phyloP scores from a whole-genome alignment of 2,797 vertebrate genomes.

The Muscicapa comitata region DNA sequence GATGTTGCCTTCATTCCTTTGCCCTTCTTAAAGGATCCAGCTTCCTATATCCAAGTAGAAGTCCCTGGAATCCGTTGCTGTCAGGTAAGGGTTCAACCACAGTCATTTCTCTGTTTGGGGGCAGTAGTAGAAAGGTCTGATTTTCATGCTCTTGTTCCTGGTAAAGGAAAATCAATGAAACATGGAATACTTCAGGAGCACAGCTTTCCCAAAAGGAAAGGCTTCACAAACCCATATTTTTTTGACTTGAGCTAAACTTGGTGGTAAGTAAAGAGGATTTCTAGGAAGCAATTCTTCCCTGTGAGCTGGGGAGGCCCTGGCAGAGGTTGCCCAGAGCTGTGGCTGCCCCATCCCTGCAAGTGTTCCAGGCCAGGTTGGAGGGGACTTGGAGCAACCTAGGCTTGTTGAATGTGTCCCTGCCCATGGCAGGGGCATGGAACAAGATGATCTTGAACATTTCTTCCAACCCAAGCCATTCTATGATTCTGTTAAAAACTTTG shows the following conservation, averaged over 20 bases:
- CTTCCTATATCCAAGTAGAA: slow-evolving; percentile 51
- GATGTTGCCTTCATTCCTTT: slow-evolving; percentile 49
- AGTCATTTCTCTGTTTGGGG: background rate
- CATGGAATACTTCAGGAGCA: background rate
- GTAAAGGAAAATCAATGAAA: background rate
- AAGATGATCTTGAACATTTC: background rate
- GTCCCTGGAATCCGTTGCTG: slow-evolving; percentile 43
- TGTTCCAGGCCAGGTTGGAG: background rate
- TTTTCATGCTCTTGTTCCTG: background rate
- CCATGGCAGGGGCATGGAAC: background rate
- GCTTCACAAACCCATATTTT: background rate
- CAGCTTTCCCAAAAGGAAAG: background rate
- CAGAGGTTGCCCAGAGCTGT: background rate
- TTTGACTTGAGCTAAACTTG: background rate
- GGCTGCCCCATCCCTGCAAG: background rate
- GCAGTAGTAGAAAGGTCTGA: background rate
- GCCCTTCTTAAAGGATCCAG: slow-evolving; percentile 55
- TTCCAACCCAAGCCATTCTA: background rate
- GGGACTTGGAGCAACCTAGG: background rate
- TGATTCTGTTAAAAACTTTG: background rate
- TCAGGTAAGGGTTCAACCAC: slow-evolving; percentile 50
- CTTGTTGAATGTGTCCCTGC: background rate
- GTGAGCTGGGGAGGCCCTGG: background rate
- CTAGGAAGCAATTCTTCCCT: background rate
- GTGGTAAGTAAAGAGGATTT: background rate